Conservation (phyloP, 1,140 invertebrate genomes). For the Sycophaga agraensis region DNA sequence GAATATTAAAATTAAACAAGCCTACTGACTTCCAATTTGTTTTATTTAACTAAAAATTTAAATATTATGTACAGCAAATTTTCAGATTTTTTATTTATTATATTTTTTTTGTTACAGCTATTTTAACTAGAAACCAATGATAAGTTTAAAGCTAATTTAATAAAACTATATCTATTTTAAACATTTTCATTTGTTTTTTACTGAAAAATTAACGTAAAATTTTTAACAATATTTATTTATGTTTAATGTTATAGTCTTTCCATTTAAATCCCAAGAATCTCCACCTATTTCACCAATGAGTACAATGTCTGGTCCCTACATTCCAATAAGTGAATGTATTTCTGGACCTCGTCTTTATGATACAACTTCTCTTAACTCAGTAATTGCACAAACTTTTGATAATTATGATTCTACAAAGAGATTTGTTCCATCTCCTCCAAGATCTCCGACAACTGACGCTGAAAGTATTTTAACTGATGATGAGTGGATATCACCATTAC, state of each 20-base stretch:
- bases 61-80: too few species aligned
- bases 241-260: constrained; percentile 46
- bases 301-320: constrained; percentile 71
- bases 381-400: constrained; percentile 44
- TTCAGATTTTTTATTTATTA: background rate
- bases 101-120: too few species aligned
- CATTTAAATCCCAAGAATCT: constrained; percentile 59
- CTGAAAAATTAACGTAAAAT: too few species aligned
- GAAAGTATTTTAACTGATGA: constrained; percentile 55
- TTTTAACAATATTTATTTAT: too few species aligned
- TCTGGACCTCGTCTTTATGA: constrained; percentile 71
- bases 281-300: constrained; percentile 63
- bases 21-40: too few species aligned
- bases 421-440: constrained; percentile 49
- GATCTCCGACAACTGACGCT: constrained; percentile 54
- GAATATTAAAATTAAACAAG: too few species aligned
- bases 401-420: constrained; percentile 51
- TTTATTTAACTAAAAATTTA: too few species aligned
- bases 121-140: too few species aligned
- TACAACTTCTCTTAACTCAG: constrained; percentile 47
- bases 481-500: constrained; percentile 46
- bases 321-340: constrained; percentile 85
- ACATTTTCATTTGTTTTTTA: too few species aligned
- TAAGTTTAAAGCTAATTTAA: too few species aligned
- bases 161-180: too few species aligned